Conservation (phyloP, 2,888 invertebrate species). For the Zaprionus obscuricornis region DNA sequence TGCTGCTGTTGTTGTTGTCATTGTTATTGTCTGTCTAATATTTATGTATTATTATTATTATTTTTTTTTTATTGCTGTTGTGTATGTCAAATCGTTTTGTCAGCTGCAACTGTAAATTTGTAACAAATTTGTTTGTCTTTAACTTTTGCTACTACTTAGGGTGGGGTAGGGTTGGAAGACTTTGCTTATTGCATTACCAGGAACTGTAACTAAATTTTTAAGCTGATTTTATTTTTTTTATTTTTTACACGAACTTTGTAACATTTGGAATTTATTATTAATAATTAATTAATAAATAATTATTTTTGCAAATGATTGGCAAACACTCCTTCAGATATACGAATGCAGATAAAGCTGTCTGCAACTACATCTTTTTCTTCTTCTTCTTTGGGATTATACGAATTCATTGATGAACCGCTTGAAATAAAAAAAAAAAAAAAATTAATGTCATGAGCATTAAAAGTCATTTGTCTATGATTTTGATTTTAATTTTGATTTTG, state of each 20-base stretch:
- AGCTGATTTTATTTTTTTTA: too few species aligned
- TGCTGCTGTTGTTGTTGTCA: conserved; percentile 15
- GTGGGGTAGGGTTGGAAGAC: too few species aligned
- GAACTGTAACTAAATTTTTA: conserved; percentile 1
- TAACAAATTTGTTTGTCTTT: conserved; percentile 34
- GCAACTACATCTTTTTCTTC: too few species aligned
- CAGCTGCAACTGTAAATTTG: conserved; percentile 46
- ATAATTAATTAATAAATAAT: too few species aligned
- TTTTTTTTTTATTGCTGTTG: conserved; percentile 16
- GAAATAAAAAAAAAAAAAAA: conserved; percentile 11
- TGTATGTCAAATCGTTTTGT: conserved; percentile 32
- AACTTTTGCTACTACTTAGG: conserved; percentile 23
- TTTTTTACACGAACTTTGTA: too few species aligned
- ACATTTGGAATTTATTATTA: too few species aligned
- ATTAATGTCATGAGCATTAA: conserved; percentile 31
- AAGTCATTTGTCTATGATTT: conserved; percentile 7
- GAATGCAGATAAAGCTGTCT: too few species aligned
- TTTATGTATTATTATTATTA: too few species aligned
- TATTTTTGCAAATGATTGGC: conserved; percentile 5
- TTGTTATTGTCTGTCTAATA: too few species aligned
- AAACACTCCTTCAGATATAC: conserved; percentile 4
- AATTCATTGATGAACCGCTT: conserved; percentile 21
- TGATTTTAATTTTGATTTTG: too few species aligned
- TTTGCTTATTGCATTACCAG: too few species aligned
- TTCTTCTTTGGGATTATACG: too few species aligned